A percentile compares a stretch with the other conserved stretches of the same genome.
phyloP scores from a whole-genome alignment of 2,888 invertebrate genomes.

The Scrobipalpa atriplicella region DNA sequence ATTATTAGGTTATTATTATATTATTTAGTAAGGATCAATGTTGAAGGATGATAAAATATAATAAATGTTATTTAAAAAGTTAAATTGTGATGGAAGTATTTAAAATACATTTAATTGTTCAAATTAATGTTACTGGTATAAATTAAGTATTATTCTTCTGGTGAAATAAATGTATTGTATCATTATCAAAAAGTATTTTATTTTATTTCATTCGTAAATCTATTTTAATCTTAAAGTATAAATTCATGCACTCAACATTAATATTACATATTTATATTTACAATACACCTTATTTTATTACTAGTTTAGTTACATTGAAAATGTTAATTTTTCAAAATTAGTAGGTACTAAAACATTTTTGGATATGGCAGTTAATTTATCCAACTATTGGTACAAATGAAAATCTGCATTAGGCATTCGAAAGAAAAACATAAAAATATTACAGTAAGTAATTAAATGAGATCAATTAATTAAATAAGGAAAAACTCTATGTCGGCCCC shows the following conservation, averaged over 20 bases:
- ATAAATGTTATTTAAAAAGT: not conserved
- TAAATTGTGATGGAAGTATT: not conserved
- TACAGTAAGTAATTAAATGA: not conserved
- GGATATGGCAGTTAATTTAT: not conserved
- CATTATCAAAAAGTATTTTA: conserved; percentile 4
- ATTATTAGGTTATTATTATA: too few species aligned
- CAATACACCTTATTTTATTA: not conserved
- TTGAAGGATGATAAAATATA: not conserved
- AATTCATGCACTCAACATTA: not conserved
- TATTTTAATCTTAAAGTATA: not conserved
- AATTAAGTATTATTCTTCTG: not conserved
- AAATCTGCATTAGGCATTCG: not conserved
- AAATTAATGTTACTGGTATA: too few species aligned
- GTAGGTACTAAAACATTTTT: conserved; percentile 4
- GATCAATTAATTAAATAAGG: not conserved
- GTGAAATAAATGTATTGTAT: not conserved
- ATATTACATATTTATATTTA: conserved; percentile 3
- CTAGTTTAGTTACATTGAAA: too few species aligned
- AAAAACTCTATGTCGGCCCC: too few species aligned
- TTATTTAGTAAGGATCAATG: too few species aligned
- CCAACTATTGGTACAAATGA: not conserved
- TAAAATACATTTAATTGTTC: not conserved
- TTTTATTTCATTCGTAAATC: not conserved
- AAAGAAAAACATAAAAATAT: not conserved
- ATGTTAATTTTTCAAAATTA: not conserved